Evolutionary conservation across 1,140 invertebrate genomes (phyloP).

Genomic region (Eriocheir sinensis): DNA sequence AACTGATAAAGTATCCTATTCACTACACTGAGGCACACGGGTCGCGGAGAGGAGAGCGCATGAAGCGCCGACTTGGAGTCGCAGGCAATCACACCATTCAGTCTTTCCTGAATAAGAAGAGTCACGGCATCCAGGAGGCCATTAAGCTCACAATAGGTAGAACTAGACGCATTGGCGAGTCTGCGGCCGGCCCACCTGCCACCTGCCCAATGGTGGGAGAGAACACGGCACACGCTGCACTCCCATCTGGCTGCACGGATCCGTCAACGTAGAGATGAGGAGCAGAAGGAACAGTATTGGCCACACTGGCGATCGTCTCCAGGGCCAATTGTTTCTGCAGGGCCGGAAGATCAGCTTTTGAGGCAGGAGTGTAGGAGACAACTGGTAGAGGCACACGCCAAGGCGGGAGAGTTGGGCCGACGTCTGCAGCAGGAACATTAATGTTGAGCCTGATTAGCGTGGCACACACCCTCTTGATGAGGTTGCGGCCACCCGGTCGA

Average conservation of each 20-base stretch:
- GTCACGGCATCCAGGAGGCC: too few species aligned
- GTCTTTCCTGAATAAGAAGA: too few species aligned
- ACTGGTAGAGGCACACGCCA: constrained; percentile 42
- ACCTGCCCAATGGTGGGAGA: neutral
- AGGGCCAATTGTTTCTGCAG: constrained; percentile 43
- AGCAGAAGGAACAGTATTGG: constrained; percentile 28
- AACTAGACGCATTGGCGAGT: constrained; percentile 39
- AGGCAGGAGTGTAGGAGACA: too few species aligned
- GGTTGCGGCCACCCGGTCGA: neutral
- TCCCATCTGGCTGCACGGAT: constrained; percentile 50
- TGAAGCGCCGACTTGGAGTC: too few species aligned
- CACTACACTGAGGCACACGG: too few species aligned
- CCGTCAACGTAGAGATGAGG: constrained; percentile 53
- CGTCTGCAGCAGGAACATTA: constrained; percentile 33
- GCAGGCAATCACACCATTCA: constrained; percentile 47
- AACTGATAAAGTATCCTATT: too few species aligned
- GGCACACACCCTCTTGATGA: constrained; percentile 37
- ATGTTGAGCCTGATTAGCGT: too few species aligned
- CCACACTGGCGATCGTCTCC: constrained; percentile 34
- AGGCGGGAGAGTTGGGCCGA: neutral
- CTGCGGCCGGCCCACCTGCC: constrained; percentile 30
- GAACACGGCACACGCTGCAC: constrained; percentile 36
- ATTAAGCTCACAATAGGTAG: constrained; percentile 47
- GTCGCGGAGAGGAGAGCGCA: too few species aligned
- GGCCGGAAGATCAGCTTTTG: neutral